Conservation (phyloP, 2,888 invertebrate species). For the Lathronympha strigana region DNA sequence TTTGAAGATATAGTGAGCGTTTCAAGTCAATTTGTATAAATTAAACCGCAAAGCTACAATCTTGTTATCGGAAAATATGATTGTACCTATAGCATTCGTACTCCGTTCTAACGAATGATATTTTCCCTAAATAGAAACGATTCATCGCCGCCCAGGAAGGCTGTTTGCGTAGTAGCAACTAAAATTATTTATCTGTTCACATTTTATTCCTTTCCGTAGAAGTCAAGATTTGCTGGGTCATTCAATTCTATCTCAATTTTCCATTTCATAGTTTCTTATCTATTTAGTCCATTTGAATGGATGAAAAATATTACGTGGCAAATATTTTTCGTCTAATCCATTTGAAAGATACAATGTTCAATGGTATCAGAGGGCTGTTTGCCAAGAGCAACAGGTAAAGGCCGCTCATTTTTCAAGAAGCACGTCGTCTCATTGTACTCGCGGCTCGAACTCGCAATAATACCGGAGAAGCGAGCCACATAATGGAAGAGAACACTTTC, state of each 20-base stretch:
- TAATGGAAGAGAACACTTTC: slow-evolving; percentile 48
- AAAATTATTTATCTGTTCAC: slow-evolving; percentile 11
- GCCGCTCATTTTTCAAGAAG: slow-evolving; percentile 55
- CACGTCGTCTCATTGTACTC: slow-evolving; percentile 39
- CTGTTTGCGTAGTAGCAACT: slow-evolving; percentile 21
- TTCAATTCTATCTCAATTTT: slow-evolving; percentile 13
- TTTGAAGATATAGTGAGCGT: background rate
- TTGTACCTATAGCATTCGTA: slow-evolving; percentile 11
- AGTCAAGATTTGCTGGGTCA: background rate
- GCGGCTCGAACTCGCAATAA: slow-evolving; percentile 38
- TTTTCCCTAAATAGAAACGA: slow-evolving; percentile 14
- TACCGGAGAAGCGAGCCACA: slow-evolving; percentile 38
- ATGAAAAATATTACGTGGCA: background rate
- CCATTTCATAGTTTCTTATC: slow-evolving; percentile 9
- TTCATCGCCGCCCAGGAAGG: background rate
- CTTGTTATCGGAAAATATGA: slow-evolving; percentile 17
- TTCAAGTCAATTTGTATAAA: background rate
- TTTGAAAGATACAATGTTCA: slow-evolving; percentile 31
- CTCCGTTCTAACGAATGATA: slow-evolving; percentile 10
- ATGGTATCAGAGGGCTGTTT: slow-evolving; percentile 32
- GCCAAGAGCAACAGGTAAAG: slow-evolving; percentile 59
- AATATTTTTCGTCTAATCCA: slow-evolving; percentile 18
- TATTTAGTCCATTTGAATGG: background rate
- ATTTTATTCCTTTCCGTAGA: slow-evolving; percentile 6
- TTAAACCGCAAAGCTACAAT: slow-evolving; percentile 8